Evolutionary conservation across 2,888 invertebrate species (phyloP).

Genomic region (Cynaeus angustus): DNA sequence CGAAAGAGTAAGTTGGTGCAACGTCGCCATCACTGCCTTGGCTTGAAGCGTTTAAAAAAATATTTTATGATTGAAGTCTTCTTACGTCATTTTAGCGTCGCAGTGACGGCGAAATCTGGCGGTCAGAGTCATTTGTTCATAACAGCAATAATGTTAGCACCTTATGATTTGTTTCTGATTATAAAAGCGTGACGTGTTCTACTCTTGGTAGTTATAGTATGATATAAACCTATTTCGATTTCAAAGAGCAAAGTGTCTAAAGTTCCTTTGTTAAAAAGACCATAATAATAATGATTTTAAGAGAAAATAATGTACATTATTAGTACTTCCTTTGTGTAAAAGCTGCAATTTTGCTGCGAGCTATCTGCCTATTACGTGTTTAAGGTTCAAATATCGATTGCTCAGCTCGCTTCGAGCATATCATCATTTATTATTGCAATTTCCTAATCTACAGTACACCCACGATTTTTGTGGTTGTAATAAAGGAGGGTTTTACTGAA

Average conservation of each 20-base stretch:
- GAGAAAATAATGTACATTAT: conserved; percentile 24
- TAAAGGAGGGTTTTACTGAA: conserved; percentile 11
- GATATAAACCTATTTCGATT: neutral
- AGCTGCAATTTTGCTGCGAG: conserved; percentile 24
- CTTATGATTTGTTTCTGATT: no score
- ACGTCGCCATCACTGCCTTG: no score
- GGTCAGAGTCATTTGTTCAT: no score
- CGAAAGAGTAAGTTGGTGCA: neutral
- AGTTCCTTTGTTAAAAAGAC: neutral
- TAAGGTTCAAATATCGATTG: conserved; percentile 29
- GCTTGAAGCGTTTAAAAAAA: no score
- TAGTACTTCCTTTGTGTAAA: conserved; percentile 23
- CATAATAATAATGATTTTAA: conserved; percentile 8
- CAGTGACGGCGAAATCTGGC: no score
- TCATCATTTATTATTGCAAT: conserved; percentile 35
- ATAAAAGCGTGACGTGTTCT: no score
- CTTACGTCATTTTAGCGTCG: no score
- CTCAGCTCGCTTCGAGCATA: conserved; percentile 10
- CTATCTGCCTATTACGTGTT: conserved; percentile 21
- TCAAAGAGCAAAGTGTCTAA: neutral
- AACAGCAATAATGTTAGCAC: no score
- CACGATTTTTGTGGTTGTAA: conserved; percentile 19
- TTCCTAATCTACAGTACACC: conserved; percentile 30
- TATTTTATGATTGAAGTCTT: no score
- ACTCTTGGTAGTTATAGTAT: no score